Conservation (phyloP, 2,888 invertebrate genomes). For the Netelia virgata region DNA sequence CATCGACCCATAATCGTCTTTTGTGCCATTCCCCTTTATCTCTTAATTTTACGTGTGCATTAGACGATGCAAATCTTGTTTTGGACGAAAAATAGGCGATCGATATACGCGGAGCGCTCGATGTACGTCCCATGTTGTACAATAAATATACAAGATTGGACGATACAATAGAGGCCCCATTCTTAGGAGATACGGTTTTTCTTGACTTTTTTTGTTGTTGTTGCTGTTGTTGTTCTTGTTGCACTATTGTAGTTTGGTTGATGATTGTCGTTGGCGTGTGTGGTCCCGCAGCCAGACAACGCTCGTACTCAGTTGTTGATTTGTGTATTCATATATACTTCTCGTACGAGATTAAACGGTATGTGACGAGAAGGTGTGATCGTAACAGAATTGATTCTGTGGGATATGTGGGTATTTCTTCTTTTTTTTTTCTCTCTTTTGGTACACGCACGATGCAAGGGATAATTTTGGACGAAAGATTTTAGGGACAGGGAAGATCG, state of each 20-base stretch:
- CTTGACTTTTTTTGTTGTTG: slow-evolving; percentile 21
- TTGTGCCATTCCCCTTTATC: slow-evolving; percentile 43
- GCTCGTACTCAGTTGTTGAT: slow-evolving; percentile 30
- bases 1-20: slow-evolving; percentile 47
- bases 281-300: slow-evolving; percentile 70
- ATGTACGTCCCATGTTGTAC: slow-evolving; percentile 36
- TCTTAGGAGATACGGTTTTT: slow-evolving; percentile 53
- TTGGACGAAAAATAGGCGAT: slow-evolving; percentile 62
- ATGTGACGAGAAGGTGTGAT: slow-evolving; percentile 31
- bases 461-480: background rate
- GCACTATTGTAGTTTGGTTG: slow-evolving; percentile 60
- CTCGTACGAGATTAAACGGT: slow-evolving; percentile 8
- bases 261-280: slow-evolving; percentile 73
- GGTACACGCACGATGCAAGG: slow-evolving; percentile 4
- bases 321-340: background rate
- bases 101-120: slow-evolving; percentile 55
- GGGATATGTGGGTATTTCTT: background rate
- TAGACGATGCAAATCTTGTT: slow-evolving; percentile 55
- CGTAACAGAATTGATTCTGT: slow-evolving; percentile 19
- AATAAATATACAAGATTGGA: slow-evolving; percentile 61
- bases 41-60: slow-evolving; percentile 55
- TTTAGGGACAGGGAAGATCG: slow-evolving; percentile 22
- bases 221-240: slow-evolving; percentile 32
- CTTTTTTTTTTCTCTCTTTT: background rate
- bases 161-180: slow-evolving; percentile 58